Evolutionary conservation across 2,888 invertebrate species (phyloP), one percentile per base, ranked within the genome.

Genomic region (Macropis europaea): DNA sequence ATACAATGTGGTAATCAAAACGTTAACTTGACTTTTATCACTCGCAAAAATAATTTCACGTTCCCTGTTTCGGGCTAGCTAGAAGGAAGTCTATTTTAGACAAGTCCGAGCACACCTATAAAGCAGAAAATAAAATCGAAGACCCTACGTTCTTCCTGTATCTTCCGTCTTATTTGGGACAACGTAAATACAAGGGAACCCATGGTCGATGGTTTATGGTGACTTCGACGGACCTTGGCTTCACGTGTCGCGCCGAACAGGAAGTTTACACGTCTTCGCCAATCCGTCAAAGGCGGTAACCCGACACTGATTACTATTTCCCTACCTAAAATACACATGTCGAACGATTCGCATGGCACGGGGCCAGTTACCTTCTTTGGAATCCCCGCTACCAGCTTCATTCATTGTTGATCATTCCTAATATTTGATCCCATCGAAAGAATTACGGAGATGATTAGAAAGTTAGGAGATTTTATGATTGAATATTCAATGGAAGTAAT

Each of bases 221-320:
- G 64, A 77, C 77, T 78, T 76, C 76, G 57, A 34, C 68, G 77
- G 79, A 83, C 83, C 81, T 78, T 84, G 82, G 76, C 81, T 81
- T 71, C 74, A 77, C 78, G 76, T 83, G 83, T 82, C 83, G 79
- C 78, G 73, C 75, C 67, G 76, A 72, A 67, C 63, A 56, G 57
- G 59, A 69, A 53, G 67, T 84, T 85, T 86, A 84, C 80, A 85
- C 82, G 78, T 76, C 79, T 70, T 78, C 72, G 79, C 78, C 66
- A 68, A 76, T 77, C 79, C 79, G 77, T 85, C 84, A 84, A 84
- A 86, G 83, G 74, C 69, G 61, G 84, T 76, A 85, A 85, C 79
- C 59, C 73, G 81, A 86, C 81, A 80, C 85, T 82, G 82, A 86
- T 86, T 84, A 84, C 84, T 81, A 76, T 82, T 82, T 83, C 73